Evolutionary conservation across 2,113 vertebrate genomes (phyloP).

Genomic region (Tretioscincus oriximinensis): DNA sequence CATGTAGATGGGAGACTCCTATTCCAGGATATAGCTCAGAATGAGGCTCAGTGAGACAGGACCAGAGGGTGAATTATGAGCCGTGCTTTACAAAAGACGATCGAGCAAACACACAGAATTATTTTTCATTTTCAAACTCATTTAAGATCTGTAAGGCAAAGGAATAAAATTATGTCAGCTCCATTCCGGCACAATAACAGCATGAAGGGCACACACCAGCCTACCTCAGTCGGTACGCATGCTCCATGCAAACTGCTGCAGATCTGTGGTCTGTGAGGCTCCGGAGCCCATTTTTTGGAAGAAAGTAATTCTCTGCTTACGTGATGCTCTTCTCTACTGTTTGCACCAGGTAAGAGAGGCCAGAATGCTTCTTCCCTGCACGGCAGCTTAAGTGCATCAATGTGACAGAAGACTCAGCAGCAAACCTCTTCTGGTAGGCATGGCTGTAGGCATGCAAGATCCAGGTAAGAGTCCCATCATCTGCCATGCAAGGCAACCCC

Average conservation of each 20-base stretch:
- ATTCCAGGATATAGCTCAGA: no score
- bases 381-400: slow-evolving; percentile 1
- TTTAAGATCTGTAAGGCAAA: not conserved
- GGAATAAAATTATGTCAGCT: not conserved
- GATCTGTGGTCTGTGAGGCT: not conserved
- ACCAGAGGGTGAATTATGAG: not conserved
- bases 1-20: no score
- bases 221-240: slow-evolving; percentile 40
- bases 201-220: not conserved
- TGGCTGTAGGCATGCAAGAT: slow-evolving; percentile 22
- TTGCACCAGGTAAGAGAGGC: slow-evolving; percentile 24
- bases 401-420: slow-evolving; percentile 5
- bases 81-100: not conserved
- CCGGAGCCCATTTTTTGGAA: not conserved
- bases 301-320: slow-evolving; percentile 58
- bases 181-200: not conserved
- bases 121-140: not conserved
- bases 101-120: accelerated
- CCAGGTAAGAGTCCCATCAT: slow-evolving; percentile 19
- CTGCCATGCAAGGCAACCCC: not conserved
- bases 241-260: not conserved
- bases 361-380: not conserved
- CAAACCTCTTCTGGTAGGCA: not conserved
- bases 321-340: slow-evolving; percentile 58
- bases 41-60: no score